Base-by-base conservation (phyloP, 2,888 invertebrate genomes). In the Apamea crenata region DNA sequence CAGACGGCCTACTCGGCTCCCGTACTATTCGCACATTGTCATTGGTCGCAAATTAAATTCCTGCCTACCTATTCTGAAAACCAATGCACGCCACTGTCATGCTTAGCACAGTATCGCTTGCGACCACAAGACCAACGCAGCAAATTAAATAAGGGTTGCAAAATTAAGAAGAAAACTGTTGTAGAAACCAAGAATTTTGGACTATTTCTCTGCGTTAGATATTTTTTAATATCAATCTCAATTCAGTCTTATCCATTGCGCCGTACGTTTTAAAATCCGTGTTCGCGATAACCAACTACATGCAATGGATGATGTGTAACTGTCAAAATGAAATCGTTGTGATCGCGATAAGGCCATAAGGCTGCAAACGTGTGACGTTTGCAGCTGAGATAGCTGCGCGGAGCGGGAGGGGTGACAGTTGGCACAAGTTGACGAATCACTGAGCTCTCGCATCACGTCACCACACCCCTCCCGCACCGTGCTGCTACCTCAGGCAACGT, bases 131-230 rank as follows among this genome's bases (percentile, higher is more conserved):
- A 10, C 44, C n/a, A 44, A 44, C 18, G 18, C n/a, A 5, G 18
- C 67, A 36, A 56, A 50, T 16, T n/a, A 68, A 8, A 71, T 77
- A 59, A 53, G 32, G 65, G 66, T 63, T 80, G 63, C 73, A 83
- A 80, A 83, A 74, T 59, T 50, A 80, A 74, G 56, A 77, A 76
- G 18, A 74, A 47, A 40, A 12, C 0, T 50, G 10, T 47, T 25
- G 18, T 3, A 29, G 10, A 44, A 36, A 47, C 25, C 7, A 40
- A 56, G 10, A 21, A 21, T 1, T 29, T 50, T 21, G 14, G 4
- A 36, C 14, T 18, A 68, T 25, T 74, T 68, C 53, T 36, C 36
- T 71, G 63, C 2, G 8, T 44, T 40, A n/a, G 53, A 61, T 14
- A 8, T 63, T 18, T 63, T 32, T n/a, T 56, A 56, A 70, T n/a